These are phyloP conservation scores for Rutpela maculata DNA, from an alignment of 2,888 invertebrate genomes.

Conservation along the genomic window DNA sequence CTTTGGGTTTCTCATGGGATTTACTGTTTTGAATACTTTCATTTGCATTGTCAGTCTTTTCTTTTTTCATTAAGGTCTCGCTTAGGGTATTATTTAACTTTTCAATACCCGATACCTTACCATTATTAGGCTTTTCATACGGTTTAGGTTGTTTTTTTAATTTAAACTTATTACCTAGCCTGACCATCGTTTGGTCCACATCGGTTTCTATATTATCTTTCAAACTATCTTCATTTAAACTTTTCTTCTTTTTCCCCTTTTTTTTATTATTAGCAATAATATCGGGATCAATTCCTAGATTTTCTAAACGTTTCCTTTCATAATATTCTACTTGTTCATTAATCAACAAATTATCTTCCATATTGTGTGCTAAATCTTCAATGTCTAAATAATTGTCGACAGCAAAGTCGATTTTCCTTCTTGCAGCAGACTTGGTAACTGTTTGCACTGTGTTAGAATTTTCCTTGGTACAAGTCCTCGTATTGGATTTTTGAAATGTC, in stretches of 20 bases:
- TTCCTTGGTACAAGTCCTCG: conserved; percentile 44
- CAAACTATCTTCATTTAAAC: conserved; percentile 2
- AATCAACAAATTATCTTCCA: neutral
- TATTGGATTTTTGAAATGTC: conserved; percentile 44
- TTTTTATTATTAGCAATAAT: neutral
- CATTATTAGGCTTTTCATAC: conserved; percentile 9
- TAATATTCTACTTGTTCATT: neutral
- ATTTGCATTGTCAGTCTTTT: conserved; percentile 25
- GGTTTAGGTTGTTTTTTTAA: neutral
- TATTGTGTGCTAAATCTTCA: conserved; percentile 2
- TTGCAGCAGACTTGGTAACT: conserved; percentile 24
- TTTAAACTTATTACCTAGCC: neutral
- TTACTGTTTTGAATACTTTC: neutral
- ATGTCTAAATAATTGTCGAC: conserved; percentile 10
- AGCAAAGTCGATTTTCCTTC: conserved; percentile 43
- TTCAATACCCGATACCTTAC: neutral
- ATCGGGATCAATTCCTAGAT: neutral
- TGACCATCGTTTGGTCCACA: neutral
- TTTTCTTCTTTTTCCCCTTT: neutral
- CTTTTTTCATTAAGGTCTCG: neutral
- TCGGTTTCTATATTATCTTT: neutral
- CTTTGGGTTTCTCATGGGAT: neutral
- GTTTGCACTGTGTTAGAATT: neutral
- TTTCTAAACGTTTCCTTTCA: neutral
- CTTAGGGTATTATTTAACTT: conserved; percentile 3